Evolutionary conservation across 2,797 vertebrate species (phyloP).

Genomic region (Microtus californicus): DNA sequence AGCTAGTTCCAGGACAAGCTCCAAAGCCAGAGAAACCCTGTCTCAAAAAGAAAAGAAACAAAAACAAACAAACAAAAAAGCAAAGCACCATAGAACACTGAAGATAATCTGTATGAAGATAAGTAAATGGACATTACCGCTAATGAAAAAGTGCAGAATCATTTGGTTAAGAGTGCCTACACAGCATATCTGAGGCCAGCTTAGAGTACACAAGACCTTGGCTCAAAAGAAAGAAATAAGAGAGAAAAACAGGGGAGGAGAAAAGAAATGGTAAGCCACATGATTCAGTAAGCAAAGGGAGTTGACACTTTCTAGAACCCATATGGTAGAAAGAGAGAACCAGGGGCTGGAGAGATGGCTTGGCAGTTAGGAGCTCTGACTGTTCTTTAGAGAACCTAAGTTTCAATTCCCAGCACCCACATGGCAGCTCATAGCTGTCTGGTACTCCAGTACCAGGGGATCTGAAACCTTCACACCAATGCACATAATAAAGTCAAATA

Average conservation of each 20-base stretch:
- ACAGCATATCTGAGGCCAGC: background rate
- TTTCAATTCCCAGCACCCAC: no score
- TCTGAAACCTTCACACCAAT: no score
- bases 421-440: no score
- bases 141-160: conserved; percentile 38
- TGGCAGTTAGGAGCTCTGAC: no score
- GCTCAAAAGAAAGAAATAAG: background rate
- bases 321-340: background rate
- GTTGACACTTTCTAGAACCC: background rate
- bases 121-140: background rate
- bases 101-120: background rate
- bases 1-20: no score
- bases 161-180: background rate
- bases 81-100: background rate
- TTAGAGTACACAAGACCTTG: background rate
- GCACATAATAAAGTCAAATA: no score
- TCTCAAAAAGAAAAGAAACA: no score
- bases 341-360: no score
- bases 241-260: background rate
- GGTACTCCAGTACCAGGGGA: no score
- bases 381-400: no score
- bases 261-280: background rate
- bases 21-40: no score
- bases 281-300: background rate
- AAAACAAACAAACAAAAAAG: no score